A percentile compares a stretch with the other conserved stretches of the same genome.
Conservation (phyloP, 2,888 invertebrate species). For the Cerastis rubricosa region DNA sequence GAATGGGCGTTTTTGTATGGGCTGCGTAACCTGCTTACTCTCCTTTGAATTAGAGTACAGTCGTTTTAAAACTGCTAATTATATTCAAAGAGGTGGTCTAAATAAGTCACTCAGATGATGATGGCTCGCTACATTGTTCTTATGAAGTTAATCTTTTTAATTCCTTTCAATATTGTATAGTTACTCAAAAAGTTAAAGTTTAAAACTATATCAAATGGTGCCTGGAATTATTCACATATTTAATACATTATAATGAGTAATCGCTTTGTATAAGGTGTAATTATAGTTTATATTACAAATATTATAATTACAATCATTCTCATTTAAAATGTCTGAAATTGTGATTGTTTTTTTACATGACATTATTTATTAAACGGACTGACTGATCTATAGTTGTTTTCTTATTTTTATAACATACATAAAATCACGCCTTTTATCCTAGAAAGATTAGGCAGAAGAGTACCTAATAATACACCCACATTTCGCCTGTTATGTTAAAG, state of each 20-base stretch:
- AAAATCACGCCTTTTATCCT: too few relatives aligned
- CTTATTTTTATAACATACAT: neutral
- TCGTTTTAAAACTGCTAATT: neutral
- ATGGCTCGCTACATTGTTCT: slow-evolving; percentile 9
- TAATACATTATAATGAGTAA: slow-evolving; percentile 60
- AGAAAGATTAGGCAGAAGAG: too few relatives aligned
- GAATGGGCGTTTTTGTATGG: neutral
- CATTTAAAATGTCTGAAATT: slow-evolving; percentile 68
- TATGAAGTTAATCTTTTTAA: slow-evolving; percentile 1
- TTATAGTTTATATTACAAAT: slow-evolving; percentile 61
- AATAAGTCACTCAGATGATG: neutral
- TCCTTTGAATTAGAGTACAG: neutral
- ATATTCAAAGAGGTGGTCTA: neutral
- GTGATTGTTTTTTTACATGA: slow-evolving; percentile 85
- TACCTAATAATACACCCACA: too few relatives aligned
- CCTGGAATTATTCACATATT: slow-evolving; percentile 68
- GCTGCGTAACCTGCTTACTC: neutral
- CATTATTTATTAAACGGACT: slow-evolving; percentile 88
- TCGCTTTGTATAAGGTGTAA: slow-evolving; percentile 66
- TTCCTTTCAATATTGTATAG: slow-evolving; percentile 36
- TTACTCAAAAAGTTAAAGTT: slow-evolving; percentile 50
- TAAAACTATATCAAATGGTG: slow-evolving; percentile 73
- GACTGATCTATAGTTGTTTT: slow-evolving; percentile 76
- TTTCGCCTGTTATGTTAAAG: too few relatives aligned
- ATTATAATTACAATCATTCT: slow-evolving; percentile 69